Base-by-base conservation (phyloP, 2,888 invertebrate species). In the Zygaena filipendulae region DNA sequence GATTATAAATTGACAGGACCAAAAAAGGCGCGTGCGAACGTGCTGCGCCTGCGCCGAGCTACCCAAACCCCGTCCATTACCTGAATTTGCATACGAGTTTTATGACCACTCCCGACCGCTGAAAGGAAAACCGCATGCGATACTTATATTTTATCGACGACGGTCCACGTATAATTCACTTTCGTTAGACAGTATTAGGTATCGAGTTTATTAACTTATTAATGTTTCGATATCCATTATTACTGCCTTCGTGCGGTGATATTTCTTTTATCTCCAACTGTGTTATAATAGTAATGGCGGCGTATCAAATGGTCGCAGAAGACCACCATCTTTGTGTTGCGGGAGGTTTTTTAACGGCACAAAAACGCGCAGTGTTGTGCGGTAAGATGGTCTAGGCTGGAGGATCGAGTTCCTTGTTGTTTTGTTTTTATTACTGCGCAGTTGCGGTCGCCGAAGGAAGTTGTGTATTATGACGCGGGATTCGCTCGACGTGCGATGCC, bases 381-480 rank as follows among this genome's bases (percentile, higher is more conserved):
- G 68, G 68, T 72, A 42, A 48, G 47, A 45, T 33, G 42, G 47
- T 45, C 57, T 51, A 49, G 45, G 16, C 35, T 34, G 34, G 33
- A 45, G 51, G 63, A 69, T 71, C 64, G 35, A 49, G 60, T 71
- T 69, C 54, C 61, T 53, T 48, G 49, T 52, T 29, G 45, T 45
- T 50, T 56, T 47, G 49, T 46, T 60, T 54, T 54, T 49, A 42
- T 50, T 50, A 39, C 37, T 34, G 40, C 40, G 40, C 40, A 43
- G 49, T 60, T 72, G 75, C 51, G 74, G 75, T 75, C 45, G 36
- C 32, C 59, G 38, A 45, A 68, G 74, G 74, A 74, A 70, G 69
- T 63, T 59, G 57, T 54, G 49, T 58, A 47, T 58, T 26, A 37
- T 31, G 29, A 42, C 38, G 36, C 38, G 32, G 42, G 42, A 30